Conservation (phyloP, 2,888 invertebrate genomes). For the Notodromas monacha region DNA sequence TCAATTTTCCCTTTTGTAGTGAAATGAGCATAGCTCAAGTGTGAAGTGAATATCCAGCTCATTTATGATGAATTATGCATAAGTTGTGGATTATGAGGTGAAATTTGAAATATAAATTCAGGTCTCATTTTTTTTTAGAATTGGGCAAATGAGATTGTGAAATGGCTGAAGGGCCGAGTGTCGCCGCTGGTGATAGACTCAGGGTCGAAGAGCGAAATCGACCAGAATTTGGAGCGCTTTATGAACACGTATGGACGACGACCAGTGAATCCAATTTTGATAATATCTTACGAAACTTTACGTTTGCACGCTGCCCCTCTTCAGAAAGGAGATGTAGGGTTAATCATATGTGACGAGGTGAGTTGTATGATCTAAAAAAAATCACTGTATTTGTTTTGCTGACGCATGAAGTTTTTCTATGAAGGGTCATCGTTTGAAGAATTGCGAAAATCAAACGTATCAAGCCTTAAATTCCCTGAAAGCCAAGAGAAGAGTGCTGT, state of each 20-base stretch:
- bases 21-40: no score
- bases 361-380: slow-evolving; percentile 5
- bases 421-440: slow-evolving; percentile 73
- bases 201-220: slow-evolving; percentile 54
- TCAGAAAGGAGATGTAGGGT: slow-evolving; percentile 61
- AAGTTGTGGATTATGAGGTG: background rate
- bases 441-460: slow-evolving; percentile 90
- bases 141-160: slow-evolving; percentile 91
- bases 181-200: slow-evolving; percentile 44
- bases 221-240: slow-evolving; percentile 40
- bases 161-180: slow-evolving; percentile 66
- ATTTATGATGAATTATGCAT: slow-evolving; percentile 6
- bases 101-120: no score
- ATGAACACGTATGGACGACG: slow-evolving; percentile 30
- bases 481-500: slow-evolving; percentile 51
- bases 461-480: slow-evolving; percentile 66
- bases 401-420: slow-evolving; percentile 8
- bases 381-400: background rate
- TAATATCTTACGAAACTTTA: slow-evolving; percentile 95
- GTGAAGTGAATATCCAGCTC: slow-evolving; percentile 1
- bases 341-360: slow-evolving; percentile 81
- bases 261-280: slow-evolving; percentile 60
- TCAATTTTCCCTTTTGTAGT: no score
- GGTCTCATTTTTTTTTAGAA: slow-evolving; percentile 22
- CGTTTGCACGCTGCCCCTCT: slow-evolving; percentile 63